Evolutionary conservation across 2,113 vertebrate species (phyloP), one percentile per base, ranked within the genome.

Genomic region (Atractosteus spatula): DNA sequence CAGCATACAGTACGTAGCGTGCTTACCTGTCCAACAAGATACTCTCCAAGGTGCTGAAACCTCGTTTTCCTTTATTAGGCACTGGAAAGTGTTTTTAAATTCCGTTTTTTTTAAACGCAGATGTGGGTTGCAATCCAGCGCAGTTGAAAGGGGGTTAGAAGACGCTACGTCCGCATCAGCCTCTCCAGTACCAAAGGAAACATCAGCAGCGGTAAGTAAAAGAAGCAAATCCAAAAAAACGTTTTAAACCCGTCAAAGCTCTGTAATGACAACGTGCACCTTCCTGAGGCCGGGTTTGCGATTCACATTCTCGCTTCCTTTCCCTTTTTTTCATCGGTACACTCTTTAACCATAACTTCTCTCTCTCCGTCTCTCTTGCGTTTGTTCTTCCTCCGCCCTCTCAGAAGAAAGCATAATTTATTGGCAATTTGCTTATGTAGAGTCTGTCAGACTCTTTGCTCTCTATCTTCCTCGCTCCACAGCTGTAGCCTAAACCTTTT

Each of bases 331-430:
- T 59, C 7, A 8, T 12, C 11, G 56, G 7, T 1, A 3, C 62
- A 8, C 16, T 64, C 8, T 17, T 10, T 2, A 51, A 1, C 1
- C 47, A 5, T 51, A 51, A 51, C 47, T 64, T 11, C 41, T 64
- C 62, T 42, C 17, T 42, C 17, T 41, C 62, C 41, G 16, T 64
- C 4, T 41, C 17, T 42, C 62, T 64, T 17, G 17, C 4, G 8
- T 10, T 42, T 62, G 13, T 17, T 64, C 62, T 42, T 5, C 62
- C 41, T 4, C 62, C 62, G 5, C 62, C 41, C 17, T 64, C 17
- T 64, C n/a, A 13, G 63, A 70, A 71, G 71, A 64, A 69, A 45
- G 74, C 74, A 76, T 76, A 56, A 71, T 68, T 72, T 62, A 71
- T 63, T 67, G 70, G 51, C 74, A 71, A 59, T 66, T 29, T 71